A percentile compares a stretch with the other conserved stretches of the same genome.
Evolutionary conservation across 2,888 invertebrate species (phyloP).

Genomic region (Idaea biselata): DNA sequence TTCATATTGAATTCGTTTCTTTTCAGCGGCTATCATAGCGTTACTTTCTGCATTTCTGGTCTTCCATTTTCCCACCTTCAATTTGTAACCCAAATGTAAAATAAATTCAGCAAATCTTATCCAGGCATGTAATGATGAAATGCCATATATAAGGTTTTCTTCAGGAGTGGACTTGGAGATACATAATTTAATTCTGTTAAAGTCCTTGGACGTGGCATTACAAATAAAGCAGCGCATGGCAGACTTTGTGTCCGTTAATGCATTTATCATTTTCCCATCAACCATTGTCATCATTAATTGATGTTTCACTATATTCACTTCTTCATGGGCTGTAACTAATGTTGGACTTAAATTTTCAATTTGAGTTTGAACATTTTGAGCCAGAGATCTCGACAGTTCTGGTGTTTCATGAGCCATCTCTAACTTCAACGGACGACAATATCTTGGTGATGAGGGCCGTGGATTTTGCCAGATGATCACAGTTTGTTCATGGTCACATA

Average conservation of each 20-base stretch:
- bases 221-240: constrained; percentile 22
- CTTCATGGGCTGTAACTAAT: neutral
- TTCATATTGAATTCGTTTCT: constrained; percentile 1
- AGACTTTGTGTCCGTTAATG: constrained; percentile 22
- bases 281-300: constrained; percentile 22
- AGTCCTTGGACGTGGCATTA: constrained; percentile 16
- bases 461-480: constrained; percentile 17
- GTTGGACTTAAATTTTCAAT: constrained; percentile 2
- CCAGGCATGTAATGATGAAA: constrained; percentile 23
- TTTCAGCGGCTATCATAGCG: neutral
- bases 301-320: constrained; percentile 10
- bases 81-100: constrained; percentile 14
- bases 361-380: constrained; percentile 3
- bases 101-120: constrained; percentile 19
- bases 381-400: constrained; percentile 8
- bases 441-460: constrained; percentile 22
- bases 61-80: constrained; percentile 1
- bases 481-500: constrained; percentile 5
- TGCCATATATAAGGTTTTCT: constrained; percentile 10
- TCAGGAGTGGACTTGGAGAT: neutral
- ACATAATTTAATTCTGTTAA: constrained; percentile 11
- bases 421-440: constrained; percentile 18
- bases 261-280: constrained; percentile 26
- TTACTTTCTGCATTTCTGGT: neutral
- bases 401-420: constrained; percentile 17